Percentiles rank a stretch among this genome's conserved stretches.
Conservation (phyloP, 2,797 vertebrate species). For the Neopelma chrysocephalum region DNA sequence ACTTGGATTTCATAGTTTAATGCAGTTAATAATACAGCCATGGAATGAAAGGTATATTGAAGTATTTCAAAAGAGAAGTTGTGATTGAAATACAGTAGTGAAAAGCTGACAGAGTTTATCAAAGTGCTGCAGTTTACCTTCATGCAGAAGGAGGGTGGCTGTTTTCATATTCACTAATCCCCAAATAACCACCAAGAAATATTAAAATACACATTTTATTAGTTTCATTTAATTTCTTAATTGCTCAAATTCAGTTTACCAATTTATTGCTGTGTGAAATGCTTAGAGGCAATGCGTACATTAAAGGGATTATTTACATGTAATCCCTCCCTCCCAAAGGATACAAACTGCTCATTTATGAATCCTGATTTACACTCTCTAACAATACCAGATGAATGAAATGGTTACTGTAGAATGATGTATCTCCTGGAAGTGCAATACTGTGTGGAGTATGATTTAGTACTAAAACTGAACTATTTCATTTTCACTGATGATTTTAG, state of each 20-base stretch:
- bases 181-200: constrained; percentile 80
- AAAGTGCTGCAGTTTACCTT: constrained; percentile 54
- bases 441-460: constrained; percentile 53
- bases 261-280: constrained; percentile 90
- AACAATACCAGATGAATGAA: constrained; percentile 74
- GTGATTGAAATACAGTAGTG: constrained; percentile 21
- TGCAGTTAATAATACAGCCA: neutral
- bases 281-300: constrained; percentile 89
- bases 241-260: constrained; percentile 89
- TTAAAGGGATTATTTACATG: constrained; percentile 94
- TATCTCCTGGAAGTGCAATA: constrained; percentile 40
- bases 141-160: constrained; percentile 33
- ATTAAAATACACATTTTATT: constrained; percentile 82
- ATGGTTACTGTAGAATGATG: constrained; percentile 65
- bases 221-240: constrained; percentile 86
- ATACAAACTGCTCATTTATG: constrained; percentile 81
- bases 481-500: constrained; percentile 47
- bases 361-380: constrained; percentile 76
- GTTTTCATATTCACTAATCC: constrained; percentile 74
- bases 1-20: constrained; percentile 15
- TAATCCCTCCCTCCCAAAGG: constrained; percentile 90
- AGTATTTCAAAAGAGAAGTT: constrained; percentile 46
- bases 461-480: constrained; percentile 44
- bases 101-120: constrained; percentile 57
- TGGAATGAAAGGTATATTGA: constrained; percentile 26